Conservation (phyloP, 2,113 vertebrate genomes). For the Hipposideros armiger region DNA sequence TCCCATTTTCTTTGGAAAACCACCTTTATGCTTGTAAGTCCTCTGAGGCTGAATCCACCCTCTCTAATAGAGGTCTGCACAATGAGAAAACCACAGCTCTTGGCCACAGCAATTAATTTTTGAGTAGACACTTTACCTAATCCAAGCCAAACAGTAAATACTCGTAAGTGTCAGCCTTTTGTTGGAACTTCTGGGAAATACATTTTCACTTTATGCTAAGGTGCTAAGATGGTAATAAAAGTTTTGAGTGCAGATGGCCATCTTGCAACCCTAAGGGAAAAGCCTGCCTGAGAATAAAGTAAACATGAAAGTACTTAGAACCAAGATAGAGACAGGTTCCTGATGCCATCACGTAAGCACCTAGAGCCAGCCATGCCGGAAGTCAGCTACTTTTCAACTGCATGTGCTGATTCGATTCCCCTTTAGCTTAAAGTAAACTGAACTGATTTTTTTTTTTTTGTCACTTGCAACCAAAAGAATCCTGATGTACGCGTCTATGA, state of each 20-base stretch:
- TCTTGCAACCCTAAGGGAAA: not conserved
- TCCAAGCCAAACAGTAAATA: not conserved
- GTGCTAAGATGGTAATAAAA: not conserved
- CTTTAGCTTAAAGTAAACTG: constrained; percentile 15
- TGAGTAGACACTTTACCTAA: constrained; percentile 11
- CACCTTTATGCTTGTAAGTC: not conserved
- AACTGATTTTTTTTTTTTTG: not conserved
- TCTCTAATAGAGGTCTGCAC: not conserved
- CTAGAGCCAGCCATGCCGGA: not conserved
- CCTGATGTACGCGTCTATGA: not conserved
- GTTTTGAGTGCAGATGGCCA: not conserved
- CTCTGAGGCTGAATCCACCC: not conserved
- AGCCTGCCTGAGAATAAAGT: not conserved
- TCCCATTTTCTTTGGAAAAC: not conserved
- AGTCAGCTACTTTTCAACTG: not conserved
- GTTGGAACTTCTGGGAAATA: constrained; percentile 4
- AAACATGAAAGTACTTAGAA: not conserved
- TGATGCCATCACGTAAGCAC: not conserved
- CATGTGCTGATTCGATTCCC: not conserved
- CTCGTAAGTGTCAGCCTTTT: not conserved
- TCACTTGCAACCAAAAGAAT: constrained; percentile 46
- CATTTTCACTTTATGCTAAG: not conserved
- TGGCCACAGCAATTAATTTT: not conserved
- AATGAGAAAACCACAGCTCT: not conserved
- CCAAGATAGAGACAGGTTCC: not conserved